Evolutionary conservation across 2,113 vertebrate genomes (phyloP).

Genomic region (Motacilla tschutschensis): DNA sequence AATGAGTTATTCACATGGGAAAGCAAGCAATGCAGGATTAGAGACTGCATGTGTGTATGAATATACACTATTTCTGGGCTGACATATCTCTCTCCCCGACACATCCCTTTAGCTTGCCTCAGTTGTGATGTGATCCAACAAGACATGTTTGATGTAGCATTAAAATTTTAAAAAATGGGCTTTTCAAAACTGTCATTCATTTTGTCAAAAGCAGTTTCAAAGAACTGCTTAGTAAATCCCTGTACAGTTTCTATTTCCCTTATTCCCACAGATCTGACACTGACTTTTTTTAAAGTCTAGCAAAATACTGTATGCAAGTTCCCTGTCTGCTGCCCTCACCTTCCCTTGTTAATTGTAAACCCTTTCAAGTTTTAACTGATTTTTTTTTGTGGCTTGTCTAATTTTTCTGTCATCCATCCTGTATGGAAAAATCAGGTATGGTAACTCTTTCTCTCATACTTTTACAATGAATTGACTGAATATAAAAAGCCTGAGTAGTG

Average conservation of each 20-base stretch:
- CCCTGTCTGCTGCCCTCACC: background rate
- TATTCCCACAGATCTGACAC: background rate
- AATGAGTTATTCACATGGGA: background rate
- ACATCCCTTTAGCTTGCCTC: slow-evolving; percentile 36
- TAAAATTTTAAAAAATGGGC: slow-evolving; percentile 47
- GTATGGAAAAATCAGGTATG: background rate
- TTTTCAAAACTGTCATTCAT: slow-evolving; percentile 52
- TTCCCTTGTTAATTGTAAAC: background rate
- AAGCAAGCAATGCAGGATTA: slow-evolving; percentile 1
- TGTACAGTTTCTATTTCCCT: background rate
- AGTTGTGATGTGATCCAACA: slow-evolving; percentile 46
- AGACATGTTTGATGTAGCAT: slow-evolving; percentile 58
- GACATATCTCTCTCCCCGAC: background rate
- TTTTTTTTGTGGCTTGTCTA: background rate
- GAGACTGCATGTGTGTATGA: background rate
- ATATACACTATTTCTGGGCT: background rate
- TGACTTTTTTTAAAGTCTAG: background rate
- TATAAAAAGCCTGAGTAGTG: background rate
- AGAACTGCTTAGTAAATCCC: slow-evolving; percentile 10
- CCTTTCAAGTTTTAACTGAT: background rate
- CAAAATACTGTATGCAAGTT: background rate
- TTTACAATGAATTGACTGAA: background rate
- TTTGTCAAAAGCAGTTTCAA: slow-evolving; percentile 48
- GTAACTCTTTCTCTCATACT: background rate
- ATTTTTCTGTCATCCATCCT: background rate